Evolutionary conservation across 2,888 invertebrate genomes (phyloP).

Genomic region (Meganola albula): DNA sequence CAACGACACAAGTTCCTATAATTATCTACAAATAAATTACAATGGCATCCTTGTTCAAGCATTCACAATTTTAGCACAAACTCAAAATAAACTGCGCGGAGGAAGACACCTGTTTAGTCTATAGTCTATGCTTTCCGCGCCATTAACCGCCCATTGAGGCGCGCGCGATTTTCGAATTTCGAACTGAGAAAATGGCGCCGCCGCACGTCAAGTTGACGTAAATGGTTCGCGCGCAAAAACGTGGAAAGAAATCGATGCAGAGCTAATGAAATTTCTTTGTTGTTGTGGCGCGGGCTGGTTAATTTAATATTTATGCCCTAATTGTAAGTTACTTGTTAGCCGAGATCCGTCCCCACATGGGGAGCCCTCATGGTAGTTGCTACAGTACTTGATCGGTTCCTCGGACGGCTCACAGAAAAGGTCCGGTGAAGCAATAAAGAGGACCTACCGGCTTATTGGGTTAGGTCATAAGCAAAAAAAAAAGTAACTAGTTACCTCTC

Average conservation of each 20-base stretch:
- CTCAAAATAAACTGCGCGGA: constrained; percentile 27
- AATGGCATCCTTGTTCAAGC: constrained; percentile 18
- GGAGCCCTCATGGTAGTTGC: no score
- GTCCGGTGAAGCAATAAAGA: no score
- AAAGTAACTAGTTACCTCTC: no score
- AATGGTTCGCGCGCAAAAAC: constrained; percentile 34
- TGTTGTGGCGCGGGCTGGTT: constrained; percentile 15
- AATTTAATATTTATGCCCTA: constrained; percentile 25
- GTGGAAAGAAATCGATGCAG: constrained; percentile 30
- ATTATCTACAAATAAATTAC: constrained; percentile 22
- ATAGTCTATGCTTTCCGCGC: constrained; percentile 67
- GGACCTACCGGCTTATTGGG: no score
- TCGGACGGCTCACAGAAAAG: no score
- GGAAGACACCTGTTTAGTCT: constrained; percentile 62
- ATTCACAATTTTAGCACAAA: constrained; percentile 25
- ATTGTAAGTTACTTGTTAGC: no score
- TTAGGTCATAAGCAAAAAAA: no score
- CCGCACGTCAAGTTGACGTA: constrained; percentile 49
- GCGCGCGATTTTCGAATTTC: constrained; percentile 62
- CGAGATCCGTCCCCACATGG: no score
- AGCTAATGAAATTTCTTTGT: constrained; percentile 24
- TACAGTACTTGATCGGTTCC: no score
- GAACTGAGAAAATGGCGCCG: constrained; percentile 54
- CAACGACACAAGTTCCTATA: constrained; percentile 9
- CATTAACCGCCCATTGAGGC: constrained; percentile 60